Conservation (phyloP, 2,888 invertebrate genomes). For the Caenorhabditis sp. region DNA sequence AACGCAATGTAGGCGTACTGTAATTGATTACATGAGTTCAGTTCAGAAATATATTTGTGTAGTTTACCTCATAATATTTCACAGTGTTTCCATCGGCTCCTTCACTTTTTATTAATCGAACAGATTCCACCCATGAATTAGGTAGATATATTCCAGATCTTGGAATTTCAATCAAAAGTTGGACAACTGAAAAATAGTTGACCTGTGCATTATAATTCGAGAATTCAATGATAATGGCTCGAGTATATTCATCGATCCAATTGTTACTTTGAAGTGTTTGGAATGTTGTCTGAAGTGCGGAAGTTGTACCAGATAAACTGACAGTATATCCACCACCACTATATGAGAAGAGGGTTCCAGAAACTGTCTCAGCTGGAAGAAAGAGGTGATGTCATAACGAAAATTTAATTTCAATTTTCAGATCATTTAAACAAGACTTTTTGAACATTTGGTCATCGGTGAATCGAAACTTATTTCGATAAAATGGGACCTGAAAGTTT, state of each 20-base stretch:
- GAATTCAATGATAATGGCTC: slow-evolving; percentile 75
- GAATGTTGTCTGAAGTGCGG: slow-evolving; percentile 60
- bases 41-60: background rate
- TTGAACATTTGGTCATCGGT: no score
- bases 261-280: slow-evolving; percentile 69
- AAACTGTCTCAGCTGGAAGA: slow-evolving; percentile 25
- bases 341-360: slow-evolving; percentile 41
- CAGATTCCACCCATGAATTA: slow-evolving; percentile 52
- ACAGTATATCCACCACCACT: slow-evolving; percentile 54
- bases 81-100: slow-evolving; percentile 40
- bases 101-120: slow-evolving; percentile 55
- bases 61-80: slow-evolving; percentile 43
- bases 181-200: slow-evolving; percentile 61
- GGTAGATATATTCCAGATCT: slow-evolving; percentile 38
- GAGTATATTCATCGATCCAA: slow-evolving; percentile 70
- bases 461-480: no score
- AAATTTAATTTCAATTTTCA: no score
- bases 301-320: slow-evolving; percentile 44
- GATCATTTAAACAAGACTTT: no score
- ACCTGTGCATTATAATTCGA: slow-evolving; percentile 74
- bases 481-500: no score
- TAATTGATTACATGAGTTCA: background rate
- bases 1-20: slow-evolving; percentile 45
- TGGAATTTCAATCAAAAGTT: slow-evolving; percentile 52
- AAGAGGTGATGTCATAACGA: no score